A percentile compares a stretch with the other conserved stretches of the same genome.
These are phyloP conservation scores for Eleginops maclovinus DNA, from an alignment of 2,113 vertebrate species.

Conservation along the genomic window DNA sequence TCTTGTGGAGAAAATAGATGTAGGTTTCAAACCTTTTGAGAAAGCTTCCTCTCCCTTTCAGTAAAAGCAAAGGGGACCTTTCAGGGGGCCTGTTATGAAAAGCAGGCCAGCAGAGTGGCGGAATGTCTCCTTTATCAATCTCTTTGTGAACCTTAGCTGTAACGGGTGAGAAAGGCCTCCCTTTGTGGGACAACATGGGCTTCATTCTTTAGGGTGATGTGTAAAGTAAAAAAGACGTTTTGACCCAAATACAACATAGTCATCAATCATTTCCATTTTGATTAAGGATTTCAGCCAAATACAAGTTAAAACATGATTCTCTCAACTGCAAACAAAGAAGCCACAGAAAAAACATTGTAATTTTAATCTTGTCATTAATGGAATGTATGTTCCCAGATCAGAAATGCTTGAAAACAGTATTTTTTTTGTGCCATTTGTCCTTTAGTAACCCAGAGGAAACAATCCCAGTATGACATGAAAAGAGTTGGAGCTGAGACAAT, in stretches of 20 bases:
- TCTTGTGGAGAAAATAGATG: neutral
- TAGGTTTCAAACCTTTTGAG: neutral
- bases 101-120: slow-evolving; percentile 26
- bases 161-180: slow-evolving; percentile 19
- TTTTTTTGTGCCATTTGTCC: neutral
- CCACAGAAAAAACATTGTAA: neutral
- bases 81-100: slow-evolving; percentile 24
- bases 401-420: slow-evolving; percentile 14
- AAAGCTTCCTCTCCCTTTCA: neutral
- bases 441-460: slow-evolving; percentile 38
- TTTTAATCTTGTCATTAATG: neutral
- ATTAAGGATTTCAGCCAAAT: neutral
- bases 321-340: neutral
- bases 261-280: neutral
- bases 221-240: neutral
- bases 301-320: neutral
- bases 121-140: slow-evolving; percentile 55
- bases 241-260: neutral
- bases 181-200: slow-evolving; percentile 20
- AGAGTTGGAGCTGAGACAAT: slow-evolving; percentile 43
- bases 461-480: slow-evolving; percentile 27
- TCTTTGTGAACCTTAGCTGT: slow-evolving; percentile 53
- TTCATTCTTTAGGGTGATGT: neutral
- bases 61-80: neutral
- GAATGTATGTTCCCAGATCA: neutral